A percentile compares a stretch with the other conserved stretches of the same genome.
Evolutionary conservation across 2,888 invertebrate genomes (phyloP).

Genomic region (Sinotaia quadrata): DNA sequence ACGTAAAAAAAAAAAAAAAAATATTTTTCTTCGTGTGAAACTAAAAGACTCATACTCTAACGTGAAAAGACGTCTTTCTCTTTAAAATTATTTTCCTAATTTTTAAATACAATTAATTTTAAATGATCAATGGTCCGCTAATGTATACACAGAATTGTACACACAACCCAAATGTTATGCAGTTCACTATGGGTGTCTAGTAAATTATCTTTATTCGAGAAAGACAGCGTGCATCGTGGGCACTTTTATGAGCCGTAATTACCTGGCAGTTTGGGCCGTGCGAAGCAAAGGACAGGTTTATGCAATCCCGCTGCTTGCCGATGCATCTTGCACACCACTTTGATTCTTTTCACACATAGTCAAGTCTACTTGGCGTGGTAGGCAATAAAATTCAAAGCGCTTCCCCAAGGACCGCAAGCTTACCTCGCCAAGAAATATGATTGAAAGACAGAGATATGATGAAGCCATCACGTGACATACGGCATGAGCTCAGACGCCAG

Average conservation of each 20-base stretch:
- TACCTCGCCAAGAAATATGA: slow-evolving; percentile 2
- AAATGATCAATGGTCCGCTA: too few relatives aligned
- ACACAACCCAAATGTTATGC: too few relatives aligned
- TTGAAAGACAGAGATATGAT: neutral
- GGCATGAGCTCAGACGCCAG: neutral
- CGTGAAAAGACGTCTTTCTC: too few relatives aligned
- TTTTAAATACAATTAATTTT: too few relatives aligned
- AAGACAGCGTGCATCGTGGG: neutral
- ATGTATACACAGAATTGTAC: too few relatives aligned
- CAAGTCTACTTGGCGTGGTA: neutral
- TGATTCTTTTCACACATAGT: slow-evolving; percentile 7
- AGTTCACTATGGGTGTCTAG: too few relatives aligned
- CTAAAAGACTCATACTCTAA: too few relatives aligned
- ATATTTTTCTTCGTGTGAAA: too few relatives aligned
- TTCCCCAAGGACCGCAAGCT: neutral
- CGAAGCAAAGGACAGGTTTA: slow-evolving; percentile 1
- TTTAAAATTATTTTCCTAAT: too few relatives aligned
- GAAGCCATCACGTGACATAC: neutral
- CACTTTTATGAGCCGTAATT: neutral
- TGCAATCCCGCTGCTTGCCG: neutral
- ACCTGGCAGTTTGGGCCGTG: neutral
- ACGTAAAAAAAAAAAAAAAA: too few relatives aligned
- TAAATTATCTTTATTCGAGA: too few relatives aligned
- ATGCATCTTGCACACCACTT: slow-evolving; percentile 6
- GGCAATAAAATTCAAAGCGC: slow-evolving; percentile 6